phyloP scores from a whole-genome alignment of 2,797 vertebrate genomes.

The Coregonus ussuriensis region DNA sequence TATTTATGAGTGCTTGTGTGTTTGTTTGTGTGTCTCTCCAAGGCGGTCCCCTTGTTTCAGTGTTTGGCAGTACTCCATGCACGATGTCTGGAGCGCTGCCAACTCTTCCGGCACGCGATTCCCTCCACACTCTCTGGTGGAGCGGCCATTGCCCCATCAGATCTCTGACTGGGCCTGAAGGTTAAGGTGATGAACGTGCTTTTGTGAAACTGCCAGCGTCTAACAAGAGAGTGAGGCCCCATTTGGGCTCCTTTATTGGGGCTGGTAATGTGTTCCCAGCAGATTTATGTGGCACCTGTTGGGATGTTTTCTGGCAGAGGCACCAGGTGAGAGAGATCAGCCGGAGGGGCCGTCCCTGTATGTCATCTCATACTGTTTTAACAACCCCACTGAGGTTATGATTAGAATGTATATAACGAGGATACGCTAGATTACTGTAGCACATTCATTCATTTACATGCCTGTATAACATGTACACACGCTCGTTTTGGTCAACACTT shows the following conservation, averaged over 20 bases:
- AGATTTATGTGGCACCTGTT: conserved; percentile 47
- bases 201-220: background rate
- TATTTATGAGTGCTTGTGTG: background rate
- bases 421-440: background rate
- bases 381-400: background rate
- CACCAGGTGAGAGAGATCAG: conserved; percentile 6
- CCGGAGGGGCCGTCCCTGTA: background rate
- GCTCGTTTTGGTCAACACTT: background rate
- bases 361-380: background rate
- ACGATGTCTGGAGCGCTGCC: conserved; percentile 15
- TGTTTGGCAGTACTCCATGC: conserved; percentile 17
- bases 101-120: conserved; percentile 2
- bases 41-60: background rate
- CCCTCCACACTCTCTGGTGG: background rate
- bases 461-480: background rate
- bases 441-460: background rate
- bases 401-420: background rate
- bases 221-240: background rate
- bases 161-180: background rate
- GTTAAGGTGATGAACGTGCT: conserved; percentile 10
- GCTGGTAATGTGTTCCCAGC: conserved; percentile 31
- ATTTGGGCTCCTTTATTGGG: conserved; percentile 6
- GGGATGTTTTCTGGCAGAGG: background rate
- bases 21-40: conserved; percentile 1
- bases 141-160: conserved; percentile 1